These are phyloP conservation scores for Fratercula arctica DNA, from an alignment of 2,797 vertebrate species.

Conservation along the genomic window DNA sequence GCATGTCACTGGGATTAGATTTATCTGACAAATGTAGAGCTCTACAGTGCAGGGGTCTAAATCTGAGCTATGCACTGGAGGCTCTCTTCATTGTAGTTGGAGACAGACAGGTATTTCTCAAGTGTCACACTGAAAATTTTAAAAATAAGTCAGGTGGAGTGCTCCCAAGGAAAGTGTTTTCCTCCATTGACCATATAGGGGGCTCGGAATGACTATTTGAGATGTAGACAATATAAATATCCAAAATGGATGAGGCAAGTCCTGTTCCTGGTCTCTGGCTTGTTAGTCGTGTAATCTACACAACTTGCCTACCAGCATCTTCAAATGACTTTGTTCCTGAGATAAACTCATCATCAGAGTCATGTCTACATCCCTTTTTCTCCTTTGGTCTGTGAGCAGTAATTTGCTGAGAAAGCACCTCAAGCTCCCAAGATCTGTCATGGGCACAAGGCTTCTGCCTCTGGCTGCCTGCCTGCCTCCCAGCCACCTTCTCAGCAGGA, in stretches of 20 bases:
- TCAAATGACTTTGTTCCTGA: not conserved
- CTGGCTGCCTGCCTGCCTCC: not conserved
- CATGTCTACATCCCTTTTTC: rapidly evolving
- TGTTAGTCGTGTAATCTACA: not conserved
- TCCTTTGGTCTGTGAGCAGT: not conserved
- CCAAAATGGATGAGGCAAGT: not conserved
- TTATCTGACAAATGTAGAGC: not conserved
- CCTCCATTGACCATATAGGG: not conserved
- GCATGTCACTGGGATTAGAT: not conserved
- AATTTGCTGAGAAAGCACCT: not conserved
- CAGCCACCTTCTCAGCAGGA: not conserved
- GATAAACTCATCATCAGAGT: not conserved
- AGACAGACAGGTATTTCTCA: not conserved
- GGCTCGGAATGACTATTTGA: not conserved
- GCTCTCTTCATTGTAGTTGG: not conserved
- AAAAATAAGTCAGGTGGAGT: not conserved
- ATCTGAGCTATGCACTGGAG: not conserved
- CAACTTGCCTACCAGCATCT: not conserved
- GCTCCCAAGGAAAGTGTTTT: not conserved
- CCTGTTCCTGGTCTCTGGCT: not conserved
- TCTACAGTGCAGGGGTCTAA: not conserved
- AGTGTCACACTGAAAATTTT: not conserved
- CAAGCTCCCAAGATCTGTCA: not conserved
- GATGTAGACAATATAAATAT: not conserved
- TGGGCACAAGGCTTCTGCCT: not conserved